Base-by-base conservation (phyloP, 2,797 vertebrate species). In the Sciurus vulgaris region DNA sequence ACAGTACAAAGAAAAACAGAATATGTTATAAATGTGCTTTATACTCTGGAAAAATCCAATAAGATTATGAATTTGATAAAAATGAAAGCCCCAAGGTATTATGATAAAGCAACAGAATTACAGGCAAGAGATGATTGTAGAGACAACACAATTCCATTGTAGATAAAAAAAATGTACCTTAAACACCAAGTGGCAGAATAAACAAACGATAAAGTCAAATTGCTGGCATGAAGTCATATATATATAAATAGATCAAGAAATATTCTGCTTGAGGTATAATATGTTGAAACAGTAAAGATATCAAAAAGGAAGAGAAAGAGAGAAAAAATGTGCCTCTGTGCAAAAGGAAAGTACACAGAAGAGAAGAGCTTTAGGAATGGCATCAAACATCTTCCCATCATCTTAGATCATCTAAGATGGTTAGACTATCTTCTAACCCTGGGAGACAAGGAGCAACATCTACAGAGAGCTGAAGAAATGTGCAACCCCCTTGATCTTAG, bases 51-150 rank as follows among this genome's bases (percentile, higher is more conserved):
- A 90, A 93, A 91, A 88, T 35, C 38, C 84, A 93, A 93, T 70
- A 92, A 79, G n/a, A 63, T 14, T 81, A 51, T 94, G 73, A 85
- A 77, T 94, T 87, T 72, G n/a, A 77, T 96, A 81, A 93, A 93
- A 95, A 84, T 9, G 65, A 87, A n/a, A 85, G 11, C 28, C 33
- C 15, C 20, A 63, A 93, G 61, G 47, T 61, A 77, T 83, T 93
- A 54, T 33, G 35, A 76, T 67, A 81, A 95, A 88, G 77, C 38
- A 86, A 41, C 35, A 67, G 61, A 94, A 74, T 81, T 96, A 93
- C 67, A 77, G n/a, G 41, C 5, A 93, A 96, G 24, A 74, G 88
- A 38, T 82, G 49, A 83, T 74, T 63, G 35, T 47, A 28, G 61
- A 79, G 54, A 44, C 47, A 94, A 63, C 35, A 69, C 14, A 90